phyloP scores from a whole-genome alignment of 2,113 vertebrate genomes.

The Aldabrachelys gigantea region DNA sequence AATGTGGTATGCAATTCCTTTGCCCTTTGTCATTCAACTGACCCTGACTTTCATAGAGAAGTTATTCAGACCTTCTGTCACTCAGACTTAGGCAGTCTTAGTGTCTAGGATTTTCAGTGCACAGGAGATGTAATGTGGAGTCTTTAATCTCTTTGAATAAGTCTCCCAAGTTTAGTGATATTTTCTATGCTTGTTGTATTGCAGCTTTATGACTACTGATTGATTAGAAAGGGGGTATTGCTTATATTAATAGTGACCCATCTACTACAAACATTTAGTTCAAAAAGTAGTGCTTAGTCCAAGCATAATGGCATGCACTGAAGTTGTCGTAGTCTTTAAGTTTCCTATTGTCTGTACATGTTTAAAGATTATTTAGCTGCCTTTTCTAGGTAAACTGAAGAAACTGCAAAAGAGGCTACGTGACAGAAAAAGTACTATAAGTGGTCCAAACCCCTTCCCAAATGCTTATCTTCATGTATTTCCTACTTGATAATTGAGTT shows the following conservation, averaged over 20 bases:
- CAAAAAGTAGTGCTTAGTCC: background rate
- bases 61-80: background rate
- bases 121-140: constrained; percentile 28
- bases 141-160: constrained; percentile 55
- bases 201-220: constrained; percentile 41
- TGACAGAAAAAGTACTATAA: background rate
- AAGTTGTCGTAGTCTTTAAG: background rate
- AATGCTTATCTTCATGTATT: background rate
- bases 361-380: background rate
- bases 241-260: background rate
- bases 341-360: background rate
- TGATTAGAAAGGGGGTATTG: background rate
- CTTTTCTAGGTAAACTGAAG: background rate
- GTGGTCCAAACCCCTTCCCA: background rate
- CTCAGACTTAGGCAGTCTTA: constrained; percentile 54
- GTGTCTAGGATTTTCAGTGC: constrained; percentile 44
- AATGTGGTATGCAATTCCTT: background rate
- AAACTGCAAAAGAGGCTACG: background rate
- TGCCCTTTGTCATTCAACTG: background rate
- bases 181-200: constrained; percentile 38
- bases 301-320: background rate
- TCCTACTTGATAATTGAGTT: background rate
- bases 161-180: constrained; percentile 37
- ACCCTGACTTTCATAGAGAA: constrained; percentile 31
- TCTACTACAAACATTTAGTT: background rate